Evolutionary conservation across 1,140 invertebrate species (phyloP).

Genomic region (Drosophila mauritiana): DNA sequence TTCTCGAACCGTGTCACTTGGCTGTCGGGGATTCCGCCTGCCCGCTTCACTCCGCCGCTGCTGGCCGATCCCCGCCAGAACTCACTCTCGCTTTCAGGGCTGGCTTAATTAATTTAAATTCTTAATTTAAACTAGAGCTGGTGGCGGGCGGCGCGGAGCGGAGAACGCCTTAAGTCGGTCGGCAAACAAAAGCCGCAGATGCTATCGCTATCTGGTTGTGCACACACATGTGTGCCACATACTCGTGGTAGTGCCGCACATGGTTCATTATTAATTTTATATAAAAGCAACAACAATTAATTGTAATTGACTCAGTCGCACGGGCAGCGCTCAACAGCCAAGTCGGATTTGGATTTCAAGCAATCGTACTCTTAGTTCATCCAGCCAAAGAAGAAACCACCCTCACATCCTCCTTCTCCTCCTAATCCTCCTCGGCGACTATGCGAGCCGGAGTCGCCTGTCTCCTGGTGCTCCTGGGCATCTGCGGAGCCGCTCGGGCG

Average conservation of each 20-base stretch:
- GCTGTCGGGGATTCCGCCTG: conserved; percentile 17
- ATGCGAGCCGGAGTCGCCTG: conserved; percentile 10
- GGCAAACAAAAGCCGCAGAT: conserved; percentile 60
- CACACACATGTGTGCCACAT: not conserved
- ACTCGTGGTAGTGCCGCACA: not conserved
- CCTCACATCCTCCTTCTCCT: no score
- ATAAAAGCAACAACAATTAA: conserved; percentile 85
- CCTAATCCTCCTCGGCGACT: not conserved
- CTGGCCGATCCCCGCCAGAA: conserved; percentile 4
- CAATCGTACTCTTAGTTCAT: no score
- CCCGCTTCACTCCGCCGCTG: not conserved
- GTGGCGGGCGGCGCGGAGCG: conserved; percentile 12
- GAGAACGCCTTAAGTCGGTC: conserved; percentile 51
- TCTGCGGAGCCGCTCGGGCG: conserved; percentile 23
- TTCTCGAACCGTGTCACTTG: conserved; percentile 51
- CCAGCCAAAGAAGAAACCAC: no score
- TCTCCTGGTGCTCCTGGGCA: conserved; percentile 40
- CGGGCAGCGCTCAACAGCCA: conserved; percentile 48
- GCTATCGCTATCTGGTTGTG: conserved; percentile 46
- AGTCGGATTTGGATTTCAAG: conserved; percentile 41
- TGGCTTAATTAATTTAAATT: conserved; percentile 71
- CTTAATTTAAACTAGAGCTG: conserved; percentile 68
- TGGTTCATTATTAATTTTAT: conserved; percentile 82
- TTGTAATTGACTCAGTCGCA: conserved; percentile 79
- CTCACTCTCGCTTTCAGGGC: conserved; percentile 63